A percentile compares a stretch with the other conserved stretches of the same genome.
Conservation (phyloP, 2,888 invertebrate genomes). For the Drosophila mulleri region DNA sequence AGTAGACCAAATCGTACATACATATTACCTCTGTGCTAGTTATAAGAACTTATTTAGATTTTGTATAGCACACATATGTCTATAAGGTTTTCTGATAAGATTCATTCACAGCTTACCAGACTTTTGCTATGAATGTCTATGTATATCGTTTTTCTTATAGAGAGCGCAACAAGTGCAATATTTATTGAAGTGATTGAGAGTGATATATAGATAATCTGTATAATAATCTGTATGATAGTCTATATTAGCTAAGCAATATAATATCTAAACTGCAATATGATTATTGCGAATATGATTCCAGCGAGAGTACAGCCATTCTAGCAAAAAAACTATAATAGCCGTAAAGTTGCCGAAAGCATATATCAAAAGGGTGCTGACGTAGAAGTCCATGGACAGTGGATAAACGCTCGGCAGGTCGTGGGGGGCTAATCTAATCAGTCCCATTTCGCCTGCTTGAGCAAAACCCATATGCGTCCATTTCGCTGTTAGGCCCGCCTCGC, state of each 20-base stretch:
- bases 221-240: no score
- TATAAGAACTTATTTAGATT: no score
- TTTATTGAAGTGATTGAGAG: conserved; percentile 31
- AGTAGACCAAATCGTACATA: no score
- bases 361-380: fast-evolving
- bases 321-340: neutral
- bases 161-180: neutral
- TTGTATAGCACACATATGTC: no score
- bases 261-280: conserved; percentile 4
- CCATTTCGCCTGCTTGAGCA: neutral
- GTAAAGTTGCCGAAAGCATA: neutral
- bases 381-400: neutral
- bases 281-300: neutral
- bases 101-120: no score
- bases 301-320: neutral
- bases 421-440: neutral
- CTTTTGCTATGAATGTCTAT: no score
- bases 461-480: conserved; percentile 31
- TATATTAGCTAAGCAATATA: no score
- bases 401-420: neutral
- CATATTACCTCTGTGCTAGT: no score
- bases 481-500: conserved; percentile 2
- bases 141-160: no score
- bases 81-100: no score
- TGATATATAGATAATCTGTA: neutral